Percentiles rank a stretch among this genome's conserved stretches.
These are phyloP conservation scores for Nebria salina DNA, from an alignment of 2,888 invertebrate species.

Conservation along the genomic window DNA sequence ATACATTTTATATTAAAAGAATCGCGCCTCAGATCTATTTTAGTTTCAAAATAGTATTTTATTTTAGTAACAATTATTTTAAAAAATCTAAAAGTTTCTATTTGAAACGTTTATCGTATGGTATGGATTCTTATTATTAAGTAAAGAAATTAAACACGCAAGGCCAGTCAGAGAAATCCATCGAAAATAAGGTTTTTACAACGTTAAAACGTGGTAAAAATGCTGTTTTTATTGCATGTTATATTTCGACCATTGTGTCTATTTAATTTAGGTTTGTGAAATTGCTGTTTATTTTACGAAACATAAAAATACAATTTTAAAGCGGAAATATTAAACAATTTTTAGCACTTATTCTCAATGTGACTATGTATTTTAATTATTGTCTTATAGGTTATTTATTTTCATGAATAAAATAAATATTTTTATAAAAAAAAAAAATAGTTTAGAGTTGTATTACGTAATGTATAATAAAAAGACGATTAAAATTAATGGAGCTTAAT, in stretches of 20 bases:
- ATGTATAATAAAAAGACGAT: slow-evolving; percentile 21
- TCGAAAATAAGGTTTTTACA: background rate
- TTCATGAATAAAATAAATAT: slow-evolving; percentile 46
- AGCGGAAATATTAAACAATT: background rate
- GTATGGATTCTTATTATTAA: background rate
- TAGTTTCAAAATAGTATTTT: background rate
- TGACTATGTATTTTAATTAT: slow-evolving; percentile 39
- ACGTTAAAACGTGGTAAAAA: background rate
- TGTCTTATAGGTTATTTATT: slow-evolving; percentile 46
- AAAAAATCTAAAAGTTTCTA: background rate
- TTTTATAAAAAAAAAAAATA: slow-evolving; percentile 43
- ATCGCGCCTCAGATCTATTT: background rate
- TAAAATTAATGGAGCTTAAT: background rate
- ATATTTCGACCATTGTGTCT: background rate
- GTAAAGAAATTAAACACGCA: background rate
- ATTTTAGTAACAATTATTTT: background rate
- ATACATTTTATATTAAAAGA: background rate
- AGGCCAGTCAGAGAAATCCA: background rate
- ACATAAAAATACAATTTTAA: background rate
- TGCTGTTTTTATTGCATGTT: too few relatives aligned
- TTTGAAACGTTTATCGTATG: background rate
- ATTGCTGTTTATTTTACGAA: background rate
- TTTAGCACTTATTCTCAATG: background rate
- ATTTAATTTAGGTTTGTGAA: background rate
- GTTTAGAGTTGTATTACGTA: slow-evolving; percentile 46